A percentile compares a stretch with the other conserved stretches of the same genome.
These are phyloP conservation scores for Puma concolor DNA, from an alignment of 2,113 vertebrate genomes.

Conservation along the genomic window DNA sequence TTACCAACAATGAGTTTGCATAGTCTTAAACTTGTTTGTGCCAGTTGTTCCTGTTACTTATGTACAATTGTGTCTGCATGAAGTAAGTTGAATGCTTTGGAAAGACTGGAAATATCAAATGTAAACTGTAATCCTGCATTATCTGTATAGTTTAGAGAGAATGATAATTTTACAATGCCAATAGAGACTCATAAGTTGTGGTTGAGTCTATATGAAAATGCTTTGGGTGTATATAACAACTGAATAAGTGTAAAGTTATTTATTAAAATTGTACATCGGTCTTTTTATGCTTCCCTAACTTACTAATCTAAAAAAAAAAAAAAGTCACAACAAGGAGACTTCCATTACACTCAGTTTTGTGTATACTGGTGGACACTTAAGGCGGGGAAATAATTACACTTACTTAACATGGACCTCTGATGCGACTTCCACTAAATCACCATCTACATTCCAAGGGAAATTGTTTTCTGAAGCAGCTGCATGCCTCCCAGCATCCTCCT, in stretches of 20 bases:
- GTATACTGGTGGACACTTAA: neutral
- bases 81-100: neutral
- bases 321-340: neutral
- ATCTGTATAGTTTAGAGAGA: neutral
- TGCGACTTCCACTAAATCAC: conserved; percentile 88
- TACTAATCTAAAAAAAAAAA: neutral
- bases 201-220: neutral
- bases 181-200: neutral
- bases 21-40: neutral
- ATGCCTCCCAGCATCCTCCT: conserved; percentile 62
- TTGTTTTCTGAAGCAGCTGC: conserved; percentile 79
- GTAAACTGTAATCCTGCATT: neutral
- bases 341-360: neutral
- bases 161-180: neutral
- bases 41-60: neutral
- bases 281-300: neutral
- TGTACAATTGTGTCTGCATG: neutral
- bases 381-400: conserved; percentile 10
- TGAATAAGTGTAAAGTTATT: conserved; percentile 47
- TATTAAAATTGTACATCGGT: neutral
- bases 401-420: conserved; percentile 89
- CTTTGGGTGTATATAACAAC: neutral
- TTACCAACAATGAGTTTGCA: neutral
- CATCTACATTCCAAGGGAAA: conserved; percentile 92
- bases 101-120: neutral